Percentiles rank a stretch among this genome's conserved stretches.
phyloP scores from a whole-genome alignment of 2,888 invertebrate genomes.

The Endotricha flammealis region DNA sequence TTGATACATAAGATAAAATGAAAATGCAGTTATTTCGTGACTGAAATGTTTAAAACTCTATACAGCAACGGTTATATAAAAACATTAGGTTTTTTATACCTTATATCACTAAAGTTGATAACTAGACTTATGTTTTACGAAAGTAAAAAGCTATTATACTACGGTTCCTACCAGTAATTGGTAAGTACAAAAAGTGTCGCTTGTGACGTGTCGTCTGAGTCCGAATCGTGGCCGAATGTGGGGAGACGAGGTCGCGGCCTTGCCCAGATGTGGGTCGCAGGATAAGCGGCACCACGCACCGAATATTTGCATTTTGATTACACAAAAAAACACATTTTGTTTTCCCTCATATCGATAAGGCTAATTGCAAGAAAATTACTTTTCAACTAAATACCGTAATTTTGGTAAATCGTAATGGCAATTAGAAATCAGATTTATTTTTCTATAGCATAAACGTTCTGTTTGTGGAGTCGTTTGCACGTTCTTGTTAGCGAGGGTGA shows the following conservation, averaged over 20 bases:
- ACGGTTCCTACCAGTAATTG: too few relatives aligned
- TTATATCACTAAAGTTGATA: too few relatives aligned
- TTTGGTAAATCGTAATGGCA: slow-evolving; percentile 40
- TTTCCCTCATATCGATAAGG: slow-evolving; percentile 45
- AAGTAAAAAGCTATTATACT: too few relatives aligned
- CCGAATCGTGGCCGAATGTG: slow-evolving; percentile 3
- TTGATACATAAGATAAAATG: too few relatives aligned
- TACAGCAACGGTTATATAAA: too few relatives aligned
- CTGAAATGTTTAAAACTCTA: too few relatives aligned
- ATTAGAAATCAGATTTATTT: slow-evolving; percentile 26
- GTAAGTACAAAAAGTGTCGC: slow-evolving; percentile 6
- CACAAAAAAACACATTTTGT: slow-evolving; percentile 41
- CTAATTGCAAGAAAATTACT: slow-evolving; percentile 61
- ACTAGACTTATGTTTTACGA: too few relatives aligned
- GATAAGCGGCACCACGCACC: slow-evolving; percentile 58
- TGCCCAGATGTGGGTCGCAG: slow-evolving; percentile 69
- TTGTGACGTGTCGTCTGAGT: slow-evolving; percentile 4
- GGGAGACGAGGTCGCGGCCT: slow-evolving; percentile 58
- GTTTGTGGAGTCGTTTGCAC: slow-evolving; percentile 14
- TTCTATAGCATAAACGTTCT: slow-evolving; percentile 14
- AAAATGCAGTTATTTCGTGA: background rate
- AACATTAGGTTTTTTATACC: too few relatives aligned
- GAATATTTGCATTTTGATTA: slow-evolving; percentile 72
- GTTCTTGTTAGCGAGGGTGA: slow-evolving; percentile 16
- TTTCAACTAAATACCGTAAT: slow-evolving; percentile 30